Base-by-base conservation (phyloP, 2,797 vertebrate species). In the Xiphorhynchus erythropygius region DNA sequence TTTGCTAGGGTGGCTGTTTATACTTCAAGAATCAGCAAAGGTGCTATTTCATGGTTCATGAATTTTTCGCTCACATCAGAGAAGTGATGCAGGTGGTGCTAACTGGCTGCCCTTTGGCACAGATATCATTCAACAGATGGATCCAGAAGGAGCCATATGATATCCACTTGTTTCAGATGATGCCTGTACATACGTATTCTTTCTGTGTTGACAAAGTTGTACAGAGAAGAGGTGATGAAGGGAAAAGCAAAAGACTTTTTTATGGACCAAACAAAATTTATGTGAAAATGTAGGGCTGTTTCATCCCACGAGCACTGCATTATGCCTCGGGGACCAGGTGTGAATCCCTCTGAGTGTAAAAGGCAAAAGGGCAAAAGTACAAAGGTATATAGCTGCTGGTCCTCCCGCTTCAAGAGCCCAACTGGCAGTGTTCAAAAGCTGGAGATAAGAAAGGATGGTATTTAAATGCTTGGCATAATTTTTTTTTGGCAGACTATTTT, bases 401-500 rank as follows among this genome's bases (percentile, higher is more conserved):
- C 27, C 19, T 41, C 11, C 41, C 68, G 32, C 28, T 76, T 28
- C 18, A 12, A 19, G n/a, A 18, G 17, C 52, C 42, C 11, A 46
- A 30, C 8, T 77, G 24, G 17, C 39, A 74, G 25, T 13, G 11
- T 67, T 55, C 35, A 33, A 77, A 32, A 71, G 11, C 28, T 7
- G 21, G 39, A 46, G 18, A 23, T 21, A 23, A 30, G 69, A 78
- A 81, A 49, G 13, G 22, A 30, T n/a, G 10, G 7, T 42, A 57
- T 46, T 69, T n/a, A 70, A 25, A 46, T 63, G 18, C 21, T 25
- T 59, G 12, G 11, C 14, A 55, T 39, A 17, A 32, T 5, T 4
- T 28, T 41, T 33, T 32, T 5, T 0, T 0, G 3, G 11, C 3
- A 4, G 35, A 23, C 0, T 75, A 3, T 52, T 65, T 77, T 55